A percentile compares a stretch with the other conserved stretches of the same genome.
phyloP scores from a whole-genome alignment of 2,888 invertebrate species.

The Stenchaetothrips biformis region DNA sequence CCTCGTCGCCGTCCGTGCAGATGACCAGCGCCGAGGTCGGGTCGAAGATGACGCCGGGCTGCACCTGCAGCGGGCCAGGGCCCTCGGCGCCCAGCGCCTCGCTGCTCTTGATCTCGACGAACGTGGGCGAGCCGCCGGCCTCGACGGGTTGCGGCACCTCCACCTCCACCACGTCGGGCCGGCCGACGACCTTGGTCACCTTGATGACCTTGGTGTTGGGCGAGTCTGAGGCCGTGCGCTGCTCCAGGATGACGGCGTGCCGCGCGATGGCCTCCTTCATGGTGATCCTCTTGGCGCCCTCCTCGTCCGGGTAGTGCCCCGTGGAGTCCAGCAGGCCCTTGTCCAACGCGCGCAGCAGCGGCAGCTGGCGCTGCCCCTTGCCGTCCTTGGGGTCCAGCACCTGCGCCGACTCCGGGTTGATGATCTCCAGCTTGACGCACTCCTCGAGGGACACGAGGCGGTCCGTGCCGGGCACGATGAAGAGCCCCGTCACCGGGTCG shows the following conservation, averaged over 20 bases:
- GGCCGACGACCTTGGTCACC: constrained; percentile 58
- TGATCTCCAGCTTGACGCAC: constrained; percentile 77
- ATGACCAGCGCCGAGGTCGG: constrained; percentile 70
- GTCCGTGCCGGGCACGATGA: constrained; percentile 82
- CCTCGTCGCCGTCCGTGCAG: constrained; percentile 64
- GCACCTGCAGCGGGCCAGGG: constrained; percentile 64
- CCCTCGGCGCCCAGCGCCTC: constrained; percentile 40
- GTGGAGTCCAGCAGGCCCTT: constrained; percentile 70
- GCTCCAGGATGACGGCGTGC: constrained; percentile 59
- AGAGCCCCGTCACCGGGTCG: constrained; percentile 75
- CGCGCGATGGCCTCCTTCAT: constrained; percentile 70
- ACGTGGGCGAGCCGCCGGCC: constrained; percentile 47
- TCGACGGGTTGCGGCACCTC: constrained; percentile 31
- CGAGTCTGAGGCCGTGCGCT: constrained; percentile 47
- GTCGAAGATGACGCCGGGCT: constrained; percentile 70
- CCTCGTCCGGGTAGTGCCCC: constrained; percentile 54
- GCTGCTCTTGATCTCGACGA: constrained; percentile 48
- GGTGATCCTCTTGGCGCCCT: constrained; percentile 54
- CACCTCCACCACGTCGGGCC: constrained; percentile 67
- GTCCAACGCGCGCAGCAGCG: constrained; percentile 68
- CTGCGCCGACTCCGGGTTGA: constrained; percentile 75
- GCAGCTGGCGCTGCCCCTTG: constrained; percentile 63
- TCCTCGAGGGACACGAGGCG: constrained; percentile 79
- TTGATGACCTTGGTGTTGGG: constrained; percentile 38
- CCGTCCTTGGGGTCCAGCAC: constrained; percentile 69